A percentile compares a stretch with the other conserved stretches of the same genome.
phyloP scores from a whole-genome alignment of 1,140 invertebrate species.

The Listronotus oregonensis region DNA sequence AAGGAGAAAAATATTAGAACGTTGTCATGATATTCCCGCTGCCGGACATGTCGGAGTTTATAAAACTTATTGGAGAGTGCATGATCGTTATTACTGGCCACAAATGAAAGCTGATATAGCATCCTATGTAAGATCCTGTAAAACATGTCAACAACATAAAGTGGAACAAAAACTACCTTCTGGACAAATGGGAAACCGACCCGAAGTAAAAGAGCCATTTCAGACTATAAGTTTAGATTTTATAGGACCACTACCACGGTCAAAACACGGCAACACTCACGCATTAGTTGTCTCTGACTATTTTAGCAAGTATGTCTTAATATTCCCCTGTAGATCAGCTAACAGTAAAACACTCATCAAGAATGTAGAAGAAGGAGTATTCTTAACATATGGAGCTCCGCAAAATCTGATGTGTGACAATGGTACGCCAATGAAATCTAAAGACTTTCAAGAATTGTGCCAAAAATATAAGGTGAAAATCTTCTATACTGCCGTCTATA shows the following conservation, averaged over 20 bases:
- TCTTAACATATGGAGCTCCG: too few relatives aligned
- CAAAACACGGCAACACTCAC: conserved; percentile 43
- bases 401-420: too few relatives aligned
- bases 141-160: conserved; percentile 42
- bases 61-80: conserved; percentile 13
- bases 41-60: conserved; percentile 12
- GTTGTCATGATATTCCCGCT: conserved; percentile 8
- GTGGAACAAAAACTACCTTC: conserved; percentile 33
- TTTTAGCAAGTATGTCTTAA: conserved; percentile 10
- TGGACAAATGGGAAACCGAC: conserved; percentile 41
- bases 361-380: conserved; percentile 34
- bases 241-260: conserved; percentile 45
- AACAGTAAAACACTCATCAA: conserved; percentile 17
- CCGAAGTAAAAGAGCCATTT: conserved; percentile 41
- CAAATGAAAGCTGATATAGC: conserved; percentile 27
- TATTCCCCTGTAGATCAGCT: conserved; percentile 24
- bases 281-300: conserved; percentile 50
- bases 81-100: conserved; percentile 21
- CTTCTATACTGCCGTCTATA: too few relatives aligned
- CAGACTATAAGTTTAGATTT: conserved; percentile 44
- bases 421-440: too few relatives aligned
- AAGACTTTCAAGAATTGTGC: too few relatives aligned
- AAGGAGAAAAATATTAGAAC: not conserved
- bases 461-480: too few relatives aligned
- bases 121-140: conserved; percentile 40